Evolutionary conservation across 2,888 invertebrate genomes (phyloP).

Genomic region (Leptinotarsa peninsularis): DNA sequence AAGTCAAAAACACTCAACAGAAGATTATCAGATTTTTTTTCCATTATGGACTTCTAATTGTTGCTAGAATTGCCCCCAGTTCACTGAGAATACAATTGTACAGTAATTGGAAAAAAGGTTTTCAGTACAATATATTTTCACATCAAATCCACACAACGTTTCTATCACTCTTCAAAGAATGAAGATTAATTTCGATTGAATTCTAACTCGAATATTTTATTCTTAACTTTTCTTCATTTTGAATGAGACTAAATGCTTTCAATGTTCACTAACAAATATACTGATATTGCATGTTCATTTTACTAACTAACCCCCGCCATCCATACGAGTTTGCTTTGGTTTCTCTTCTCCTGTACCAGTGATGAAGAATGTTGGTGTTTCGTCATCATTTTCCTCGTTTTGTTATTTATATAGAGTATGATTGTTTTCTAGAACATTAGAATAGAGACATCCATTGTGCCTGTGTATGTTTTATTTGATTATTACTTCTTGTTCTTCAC

Average conservation of each 20-base stretch:
- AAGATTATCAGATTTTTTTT: no score
- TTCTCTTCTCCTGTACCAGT: slow-evolving; percentile 39
- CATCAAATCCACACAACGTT: no score
- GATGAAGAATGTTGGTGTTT: slow-evolving; percentile 64
- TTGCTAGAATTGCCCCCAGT: no score
- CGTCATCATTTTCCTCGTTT: slow-evolving; percentile 54
- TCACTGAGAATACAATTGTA: no score
- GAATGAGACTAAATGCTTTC: background rate
- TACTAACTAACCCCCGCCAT: slow-evolving; percentile 27
- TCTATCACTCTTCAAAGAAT: background rate
- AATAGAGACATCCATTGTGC: slow-evolving; percentile 52
- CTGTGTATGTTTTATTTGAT: slow-evolving; percentile 55
- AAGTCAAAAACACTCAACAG: no score
- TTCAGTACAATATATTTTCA: no score
- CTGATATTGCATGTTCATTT: slow-evolving; percentile 35
- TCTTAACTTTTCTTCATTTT: slow-evolving; percentile 1
- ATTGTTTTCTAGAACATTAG: slow-evolving; percentile 50
- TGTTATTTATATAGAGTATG: slow-evolving; percentile 36
- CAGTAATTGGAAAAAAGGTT: no score
- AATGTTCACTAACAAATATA: slow-evolving; percentile 2
- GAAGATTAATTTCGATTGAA: background rate
- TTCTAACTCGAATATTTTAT: background rate
- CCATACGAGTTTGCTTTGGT: slow-evolving; percentile 33
- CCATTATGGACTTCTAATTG: no score
- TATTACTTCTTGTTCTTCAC: slow-evolving; percentile 18